Evolutionary conservation across 1,140 invertebrate genomes (phyloP), one percentile per base, ranked within the genome.

Genomic region (Pantala flavescens): DNA sequence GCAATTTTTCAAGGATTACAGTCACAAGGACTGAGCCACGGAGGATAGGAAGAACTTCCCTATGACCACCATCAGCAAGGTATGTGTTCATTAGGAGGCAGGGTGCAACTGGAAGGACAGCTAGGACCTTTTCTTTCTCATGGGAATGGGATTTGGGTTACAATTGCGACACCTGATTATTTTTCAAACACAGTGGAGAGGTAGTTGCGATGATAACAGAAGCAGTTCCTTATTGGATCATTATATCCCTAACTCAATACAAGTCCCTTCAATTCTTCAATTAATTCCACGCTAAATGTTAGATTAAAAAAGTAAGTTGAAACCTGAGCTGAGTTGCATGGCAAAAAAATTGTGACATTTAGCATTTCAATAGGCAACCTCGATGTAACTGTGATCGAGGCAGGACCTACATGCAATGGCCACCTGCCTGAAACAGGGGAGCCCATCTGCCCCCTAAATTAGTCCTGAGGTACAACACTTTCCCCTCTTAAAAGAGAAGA

Each of bases 291-390:
- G 49, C n/a, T 63, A 63, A 3, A 63, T 12, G 49, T 63, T 63
- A 63, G 49, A 63, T 63, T 7, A 63, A 63, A 63, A 63, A 63
- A 63, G 49, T 63, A 63, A 63, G 49, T 63, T 63, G 49, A 63
- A 63, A 63, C 49, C 49, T 63, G 49, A 63, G 49, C 49, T 63
- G 49, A 63, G 49, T 63, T 63, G 49, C 49, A 63, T 63, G 49
- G 49, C 49, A 63, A 63, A 63, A 63, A 63, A 63, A 63, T 63
- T 63, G 49, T 63, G 49, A 63, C 49, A 63, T 63, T 63, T 63
- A 63, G 49, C 49, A 63, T 63, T 63, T 63, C 49, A 63, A 36
- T 21, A 63, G 49, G 49, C 49, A 63, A 63, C 49, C 49, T 63
- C 49, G n/a, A 19, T 21, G n/a, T 63, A 63, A 63, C n/a, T 63